phyloP scores from a whole-genome alignment of 1,140 invertebrate genomes.

The Anadara kagoshimensis region DNA sequence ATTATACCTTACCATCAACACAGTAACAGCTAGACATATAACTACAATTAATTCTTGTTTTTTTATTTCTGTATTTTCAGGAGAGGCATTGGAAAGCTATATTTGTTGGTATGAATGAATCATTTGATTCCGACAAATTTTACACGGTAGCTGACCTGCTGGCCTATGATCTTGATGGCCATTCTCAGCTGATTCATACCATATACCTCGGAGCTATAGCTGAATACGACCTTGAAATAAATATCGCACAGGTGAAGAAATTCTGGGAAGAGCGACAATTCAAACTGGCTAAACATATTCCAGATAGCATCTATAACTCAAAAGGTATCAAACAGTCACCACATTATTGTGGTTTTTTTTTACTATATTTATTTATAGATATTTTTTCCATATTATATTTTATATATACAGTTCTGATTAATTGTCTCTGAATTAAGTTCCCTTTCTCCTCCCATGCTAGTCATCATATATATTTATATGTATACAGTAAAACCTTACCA shows the following conservation, averaged over 20 bases:
- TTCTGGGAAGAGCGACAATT: conserved; percentile 70
- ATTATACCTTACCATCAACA: no score
- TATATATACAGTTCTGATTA: no score
- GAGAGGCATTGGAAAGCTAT: conserved; percentile 71
- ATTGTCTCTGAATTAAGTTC: no score
- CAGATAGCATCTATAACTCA: conserved; percentile 65
- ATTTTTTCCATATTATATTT: no score
- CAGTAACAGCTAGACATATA: no score
- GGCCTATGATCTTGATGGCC: conserved; percentile 65
- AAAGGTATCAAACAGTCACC: conserved; percentile 48
- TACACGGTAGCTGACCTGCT: conserved; percentile 71
- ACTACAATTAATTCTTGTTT: no score
- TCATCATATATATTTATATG: no score
- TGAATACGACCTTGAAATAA: conserved; percentile 70
- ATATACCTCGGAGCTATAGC: conserved; percentile 67
- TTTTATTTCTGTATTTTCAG: conserved; percentile 45
- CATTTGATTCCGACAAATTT: conserved; percentile 61
- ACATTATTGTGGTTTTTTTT: no score
- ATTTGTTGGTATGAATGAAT: conserved; percentile 71
- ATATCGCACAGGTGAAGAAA: conserved; percentile 64
- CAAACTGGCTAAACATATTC: conserved; percentile 73
- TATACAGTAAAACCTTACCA: no score
- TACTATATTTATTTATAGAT: no score
- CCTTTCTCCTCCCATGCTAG: no score
- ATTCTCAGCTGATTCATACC: conserved; percentile 62